Percentiles rank a stretch among this genome's conserved stretches.
phyloP scores from a whole-genome alignment of 1,140 invertebrate genomes.

The Caenorhabditis remanei region DNA sequence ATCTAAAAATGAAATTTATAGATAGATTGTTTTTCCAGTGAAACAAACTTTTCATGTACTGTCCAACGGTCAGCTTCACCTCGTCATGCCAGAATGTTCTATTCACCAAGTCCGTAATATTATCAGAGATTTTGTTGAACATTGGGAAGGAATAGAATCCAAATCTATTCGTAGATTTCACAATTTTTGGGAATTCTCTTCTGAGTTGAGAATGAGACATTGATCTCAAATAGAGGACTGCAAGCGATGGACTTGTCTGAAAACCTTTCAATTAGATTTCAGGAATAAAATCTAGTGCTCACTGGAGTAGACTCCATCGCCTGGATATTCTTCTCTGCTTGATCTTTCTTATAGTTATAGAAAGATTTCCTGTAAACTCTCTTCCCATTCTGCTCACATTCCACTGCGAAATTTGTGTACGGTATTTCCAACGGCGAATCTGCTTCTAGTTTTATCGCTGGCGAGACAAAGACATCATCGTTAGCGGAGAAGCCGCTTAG shows the following conservation, averaged over 20 bases:
- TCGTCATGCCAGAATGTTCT: conserved; percentile 33
- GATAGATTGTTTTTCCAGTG: background rate
- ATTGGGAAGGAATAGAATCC: conserved; percentile 35
- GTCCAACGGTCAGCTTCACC: conserved; percentile 9
- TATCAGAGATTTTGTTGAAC: conserved; percentile 37
- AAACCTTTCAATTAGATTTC: background rate
- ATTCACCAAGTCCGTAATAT: conserved; percentile 24
- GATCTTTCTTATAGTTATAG: conserved; percentile 41
- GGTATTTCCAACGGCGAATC: conserved; percentile 32
- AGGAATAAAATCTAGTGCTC: background rate
- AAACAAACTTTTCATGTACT: conserved; percentile 35
- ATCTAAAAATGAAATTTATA: background rate
- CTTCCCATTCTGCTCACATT: conserved; percentile 39
- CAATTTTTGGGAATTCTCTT: conserved; percentile 37
- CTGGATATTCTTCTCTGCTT: background rate
- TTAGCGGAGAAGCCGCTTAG: conserved; percentile 30
- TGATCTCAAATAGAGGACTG: conserved; percentile 25
- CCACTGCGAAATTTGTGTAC: conserved; percentile 21
- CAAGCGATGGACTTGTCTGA: conserved; percentile 30
- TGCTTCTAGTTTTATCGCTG: conserved; percentile 39
- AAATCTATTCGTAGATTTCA: background rate
- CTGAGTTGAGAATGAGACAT: conserved; percentile 31
- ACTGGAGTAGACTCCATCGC: conserved; percentile 28
- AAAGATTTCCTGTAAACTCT: conserved; percentile 48
- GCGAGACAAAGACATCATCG: conserved; percentile 39